Base-by-base conservation (phyloP, 2,888 invertebrate species). In the Orthonevra nobilis region DNA sequence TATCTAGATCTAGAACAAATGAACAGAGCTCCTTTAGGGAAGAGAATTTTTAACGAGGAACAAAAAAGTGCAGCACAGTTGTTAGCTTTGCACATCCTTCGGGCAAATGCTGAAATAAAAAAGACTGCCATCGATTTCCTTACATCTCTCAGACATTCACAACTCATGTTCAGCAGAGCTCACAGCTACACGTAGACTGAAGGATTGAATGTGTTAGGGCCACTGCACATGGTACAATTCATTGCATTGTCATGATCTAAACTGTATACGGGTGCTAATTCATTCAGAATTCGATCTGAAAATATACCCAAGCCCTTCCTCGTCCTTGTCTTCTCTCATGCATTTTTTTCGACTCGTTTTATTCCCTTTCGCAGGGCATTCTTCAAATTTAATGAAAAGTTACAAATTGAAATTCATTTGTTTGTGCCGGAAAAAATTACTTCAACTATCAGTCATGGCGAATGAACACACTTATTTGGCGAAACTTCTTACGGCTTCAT, bases 371-470 rank as follows among this genome's bases (percentile, higher is more conserved):
- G 17, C 68, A 30, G 46, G 46, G 7, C 40, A 64, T 64, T 72
- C 63, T 64, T 63, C 48, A 63, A 38, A 48, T 72, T 54, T 56
- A 56, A 72, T 72, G 54, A 72, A 72, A 72, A 56, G 56, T 42
- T 40, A 63, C 72, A 72, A 72, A 63, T 63, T 63, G 61, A 40
- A 56, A 54, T 72, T 54, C 70, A 72, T 72, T 72, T 64, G 46
- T 69, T 40, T 63, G 30, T 10, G 46, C 48, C 34, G 14, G 40
- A 26, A 54, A 34, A 69, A 50, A 74, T 60, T 46, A 74, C 50
- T 61, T 42, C 42, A 50, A 44, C 75, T 61, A 75, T 75, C 69
- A 69, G 69, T 75, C 56, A 74, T 48, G 48, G 40, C 61, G 20
- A 50, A n/a, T n/a, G n/a, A n/a, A n/a, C n/a, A n/a, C n/a, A 40